Evolutionary conservation across 92 coral and sea anemone genomes (phyloP).

Genomic region (Palythoa heliodiscus): DNA sequence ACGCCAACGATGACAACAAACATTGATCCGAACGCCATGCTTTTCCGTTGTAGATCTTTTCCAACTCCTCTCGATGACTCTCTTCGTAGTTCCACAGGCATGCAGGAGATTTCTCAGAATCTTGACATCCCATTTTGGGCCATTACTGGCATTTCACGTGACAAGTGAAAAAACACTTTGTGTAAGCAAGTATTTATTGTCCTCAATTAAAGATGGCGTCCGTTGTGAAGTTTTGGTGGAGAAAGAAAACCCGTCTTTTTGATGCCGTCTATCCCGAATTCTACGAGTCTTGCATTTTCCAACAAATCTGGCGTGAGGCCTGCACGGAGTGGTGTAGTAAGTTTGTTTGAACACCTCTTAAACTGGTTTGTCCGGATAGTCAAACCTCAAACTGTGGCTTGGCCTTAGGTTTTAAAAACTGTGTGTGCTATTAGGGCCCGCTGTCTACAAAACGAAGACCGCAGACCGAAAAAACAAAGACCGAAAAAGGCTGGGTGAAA

Average conservation of each 20-base stretch:
- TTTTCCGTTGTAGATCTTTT: not conserved
- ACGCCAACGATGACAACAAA: slow-evolving; percentile 6
- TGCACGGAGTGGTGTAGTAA: slow-evolving; percentile 18
- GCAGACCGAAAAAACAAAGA: no score
- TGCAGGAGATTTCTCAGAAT: slow-evolving; percentile 31
- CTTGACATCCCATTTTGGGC: slow-evolving; percentile 20
- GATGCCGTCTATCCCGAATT: not conserved
- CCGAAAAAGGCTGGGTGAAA: no score
- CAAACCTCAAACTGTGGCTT: no score
- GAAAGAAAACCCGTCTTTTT: not conserved
- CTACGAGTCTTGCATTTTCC: slow-evolving; percentile 36
- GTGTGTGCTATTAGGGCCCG: no score
- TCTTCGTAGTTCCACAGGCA: not conserved
- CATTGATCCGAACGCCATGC: slow-evolving; percentile 1
- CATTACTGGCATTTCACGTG: slow-evolving; percentile 13
- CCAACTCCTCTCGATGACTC: not conserved
- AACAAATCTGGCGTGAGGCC: slow-evolving; percentile 33
- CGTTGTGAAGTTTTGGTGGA: slow-evolving; percentile 29
- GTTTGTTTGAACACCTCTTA: slow-evolving; percentile 1
- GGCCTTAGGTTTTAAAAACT: no score
- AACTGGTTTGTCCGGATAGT: no score
- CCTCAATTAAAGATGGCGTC: slow-evolving; percentile 40
- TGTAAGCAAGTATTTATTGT: slow-evolving; percentile 2
- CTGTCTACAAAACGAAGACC: no score
- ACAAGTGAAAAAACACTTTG: not conserved